phyloP scores from a whole-genome alignment of 2,797 vertebrate genomes.

The Sciurus vulgaris region DNA sequence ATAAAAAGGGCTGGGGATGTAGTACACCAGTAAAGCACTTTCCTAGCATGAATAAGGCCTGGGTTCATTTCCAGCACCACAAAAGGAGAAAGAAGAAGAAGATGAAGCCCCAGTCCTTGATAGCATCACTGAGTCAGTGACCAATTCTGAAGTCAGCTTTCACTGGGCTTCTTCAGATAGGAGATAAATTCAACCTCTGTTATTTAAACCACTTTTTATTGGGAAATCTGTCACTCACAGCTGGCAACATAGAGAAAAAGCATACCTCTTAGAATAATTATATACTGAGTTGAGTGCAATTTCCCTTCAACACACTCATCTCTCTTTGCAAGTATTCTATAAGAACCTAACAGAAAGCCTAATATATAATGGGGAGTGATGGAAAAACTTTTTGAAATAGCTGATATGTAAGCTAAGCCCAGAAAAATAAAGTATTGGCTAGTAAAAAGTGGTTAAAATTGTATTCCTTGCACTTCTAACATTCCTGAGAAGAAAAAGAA shows the following conservation, averaged over 20 bases:
- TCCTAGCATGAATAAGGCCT: too few species aligned
- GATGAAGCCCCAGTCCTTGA: neutral
- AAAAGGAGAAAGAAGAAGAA: too few species aligned
- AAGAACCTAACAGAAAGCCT: neutral
- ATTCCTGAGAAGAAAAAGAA: slow-evolving; percentile 12
- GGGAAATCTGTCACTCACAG: neutral
- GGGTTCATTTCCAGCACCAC: too few species aligned
- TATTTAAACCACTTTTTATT: neutral
- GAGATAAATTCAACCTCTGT: neutral
- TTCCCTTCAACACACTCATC: neutral
- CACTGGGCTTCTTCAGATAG: neutral
- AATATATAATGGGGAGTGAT: neutral
- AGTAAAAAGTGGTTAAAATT: neutral
- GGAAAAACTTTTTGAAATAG: neutral
- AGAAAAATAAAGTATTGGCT: neutral
- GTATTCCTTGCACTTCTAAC: neutral
- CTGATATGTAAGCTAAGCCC: neutral
- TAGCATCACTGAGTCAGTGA: neutral
- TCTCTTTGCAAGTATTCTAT: neutral
- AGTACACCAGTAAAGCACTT: too few species aligned
- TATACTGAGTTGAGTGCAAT: neutral
- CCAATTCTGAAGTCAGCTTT: neutral
- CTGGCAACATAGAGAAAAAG: slow-evolving; percentile 10
- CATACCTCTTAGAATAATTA: neutral
- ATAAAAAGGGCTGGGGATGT: too few species aligned